A percentile compares a stretch with the other conserved stretches of the same genome.
These are phyloP conservation scores for Aurelia sp. DNA, from an alignment of 30 jellyfish, hydroid and myxozoan species.

Conservation along the genomic window DNA sequence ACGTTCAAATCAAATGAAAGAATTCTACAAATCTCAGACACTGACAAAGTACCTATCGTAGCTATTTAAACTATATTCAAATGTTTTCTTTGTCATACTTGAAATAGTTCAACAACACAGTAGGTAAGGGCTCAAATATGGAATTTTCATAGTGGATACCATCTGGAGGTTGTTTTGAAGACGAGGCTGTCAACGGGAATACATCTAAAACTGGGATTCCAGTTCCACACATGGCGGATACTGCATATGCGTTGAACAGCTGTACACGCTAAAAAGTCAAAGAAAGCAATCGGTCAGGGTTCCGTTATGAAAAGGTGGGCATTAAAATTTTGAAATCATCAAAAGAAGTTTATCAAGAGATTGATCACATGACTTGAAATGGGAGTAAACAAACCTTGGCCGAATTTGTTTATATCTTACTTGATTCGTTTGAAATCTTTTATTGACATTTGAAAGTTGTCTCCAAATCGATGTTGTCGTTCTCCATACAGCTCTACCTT, in stretches of 20 bases:
- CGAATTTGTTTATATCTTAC: conserved; percentile 14
- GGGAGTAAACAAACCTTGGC: too few species aligned
- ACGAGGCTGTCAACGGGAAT: conserved; percentile 90
- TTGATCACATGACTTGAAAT: too few species aligned
- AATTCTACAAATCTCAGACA: too few species aligned
- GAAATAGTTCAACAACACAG: conserved; percentile 55
- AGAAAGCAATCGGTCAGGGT: neutral
- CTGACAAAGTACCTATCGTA: too few species aligned
- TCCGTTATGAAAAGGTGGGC: too few species aligned
- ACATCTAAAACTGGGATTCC: conserved; percentile 87
- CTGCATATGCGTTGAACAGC: conserved; percentile 86
- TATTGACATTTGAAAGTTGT: conserved; percentile 72
- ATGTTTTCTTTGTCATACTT: conserved; percentile 6
- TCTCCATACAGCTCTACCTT: conserved; percentile 81
- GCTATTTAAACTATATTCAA: too few species aligned
- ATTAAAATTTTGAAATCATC: too few species aligned
- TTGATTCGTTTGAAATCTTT: conserved; percentile 93
- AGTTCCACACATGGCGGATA: conserved; percentile 87
- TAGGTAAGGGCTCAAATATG: conserved; percentile 51
- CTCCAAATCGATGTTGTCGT: conserved; percentile 86
- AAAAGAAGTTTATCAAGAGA: too few species aligned
- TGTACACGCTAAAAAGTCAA: conserved; percentile 71
- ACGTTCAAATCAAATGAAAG: too few species aligned
- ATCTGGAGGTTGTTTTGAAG: conserved; percentile 83
- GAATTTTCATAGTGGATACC: conserved; percentile 76